Evolutionary conservation across 2,888 invertebrate genomes (phyloP).

Genomic region (Oligia fasciuncula): DNA sequence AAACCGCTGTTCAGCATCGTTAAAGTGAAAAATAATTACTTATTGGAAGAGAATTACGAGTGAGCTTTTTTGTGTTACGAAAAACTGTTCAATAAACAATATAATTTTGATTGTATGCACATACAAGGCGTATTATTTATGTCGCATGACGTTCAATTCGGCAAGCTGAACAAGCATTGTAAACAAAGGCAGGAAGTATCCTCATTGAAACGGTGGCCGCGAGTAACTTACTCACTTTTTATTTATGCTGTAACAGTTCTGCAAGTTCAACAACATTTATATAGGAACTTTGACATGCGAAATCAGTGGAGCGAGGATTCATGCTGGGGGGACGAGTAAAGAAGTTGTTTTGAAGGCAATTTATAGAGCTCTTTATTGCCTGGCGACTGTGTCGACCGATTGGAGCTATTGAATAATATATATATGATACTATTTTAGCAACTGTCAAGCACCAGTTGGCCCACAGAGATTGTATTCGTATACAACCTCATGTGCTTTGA

Average conservation of each 20-base stretch:
- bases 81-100: conserved; percentile 59
- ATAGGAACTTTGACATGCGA: conserved; percentile 60
- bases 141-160: conserved; percentile 70
- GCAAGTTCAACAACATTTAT: conserved; percentile 67
- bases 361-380: conserved; percentile 1
- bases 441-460: not conserved
- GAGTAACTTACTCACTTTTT: conserved; percentile 59
- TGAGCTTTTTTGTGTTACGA: conserved; percentile 11
- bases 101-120: conserved; percentile 47
- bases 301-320: conserved; percentile 41
- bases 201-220: conserved; percentile 57
- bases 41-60: conserved; percentile 25
- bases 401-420: not conserved
- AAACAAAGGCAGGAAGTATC: conserved; percentile 80
- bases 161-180: conserved; percentile 69
- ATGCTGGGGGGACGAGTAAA: not conserved
- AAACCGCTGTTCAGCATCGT: not conserved
- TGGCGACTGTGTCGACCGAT: not conserved
- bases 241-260: conserved; percentile 54
- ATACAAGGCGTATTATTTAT: conserved; percentile 66
- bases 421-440: conserved; percentile 7
- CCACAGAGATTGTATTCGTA: not conserved
- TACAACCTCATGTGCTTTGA: not conserved
- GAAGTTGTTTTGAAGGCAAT: conserved; percentile 4
- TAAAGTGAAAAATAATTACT: conserved; percentile 28